These are phyloP conservation scores for Leptinotarsa haldemani DNA, from an alignment of 2,888 invertebrate genomes.

Conservation along the genomic window DNA sequence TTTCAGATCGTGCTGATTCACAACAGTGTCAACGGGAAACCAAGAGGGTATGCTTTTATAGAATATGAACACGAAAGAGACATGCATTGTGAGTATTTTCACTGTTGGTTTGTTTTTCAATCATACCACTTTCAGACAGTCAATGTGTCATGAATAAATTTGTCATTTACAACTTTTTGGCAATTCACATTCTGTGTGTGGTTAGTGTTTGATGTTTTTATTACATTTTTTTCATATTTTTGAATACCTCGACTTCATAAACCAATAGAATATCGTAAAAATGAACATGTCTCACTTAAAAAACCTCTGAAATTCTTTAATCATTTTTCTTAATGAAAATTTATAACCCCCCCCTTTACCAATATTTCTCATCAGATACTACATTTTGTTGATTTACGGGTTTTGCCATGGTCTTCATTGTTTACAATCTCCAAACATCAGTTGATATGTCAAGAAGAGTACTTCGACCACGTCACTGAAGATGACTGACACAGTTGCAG, in stretches of 20 bases:
- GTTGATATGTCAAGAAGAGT: no score
- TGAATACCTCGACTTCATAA: neutral
- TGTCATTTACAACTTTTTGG: neutral
- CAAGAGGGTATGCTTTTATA: constrained; percentile 98
- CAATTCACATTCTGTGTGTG: constrained; percentile 13
- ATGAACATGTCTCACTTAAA: no score
- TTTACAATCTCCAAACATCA: no score
- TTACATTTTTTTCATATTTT: neutral
- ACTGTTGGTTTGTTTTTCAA: constrained; percentile 35
- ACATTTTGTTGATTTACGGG: no score
- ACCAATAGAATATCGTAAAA: no score
- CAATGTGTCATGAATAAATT: neutral
- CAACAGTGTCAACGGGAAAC: constrained; percentile 90
- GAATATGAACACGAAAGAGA: constrained; percentile 99
- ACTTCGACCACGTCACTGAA: no score
- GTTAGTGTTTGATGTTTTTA: neutral
- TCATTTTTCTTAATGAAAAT: no score
- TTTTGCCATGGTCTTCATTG: no score
- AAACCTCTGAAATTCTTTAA: no score
- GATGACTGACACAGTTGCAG: no score
- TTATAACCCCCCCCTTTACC: no score
- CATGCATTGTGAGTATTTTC: constrained; percentile 95
- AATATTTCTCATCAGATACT: no score
- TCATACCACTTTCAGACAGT: constrained; percentile 48
- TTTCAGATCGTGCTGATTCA: constrained; percentile 89